Percentiles rank a stretch among this genome's conserved stretches.
Conservation (phyloP, 1,140 invertebrate species). For the Hermetia illucens region DNA sequence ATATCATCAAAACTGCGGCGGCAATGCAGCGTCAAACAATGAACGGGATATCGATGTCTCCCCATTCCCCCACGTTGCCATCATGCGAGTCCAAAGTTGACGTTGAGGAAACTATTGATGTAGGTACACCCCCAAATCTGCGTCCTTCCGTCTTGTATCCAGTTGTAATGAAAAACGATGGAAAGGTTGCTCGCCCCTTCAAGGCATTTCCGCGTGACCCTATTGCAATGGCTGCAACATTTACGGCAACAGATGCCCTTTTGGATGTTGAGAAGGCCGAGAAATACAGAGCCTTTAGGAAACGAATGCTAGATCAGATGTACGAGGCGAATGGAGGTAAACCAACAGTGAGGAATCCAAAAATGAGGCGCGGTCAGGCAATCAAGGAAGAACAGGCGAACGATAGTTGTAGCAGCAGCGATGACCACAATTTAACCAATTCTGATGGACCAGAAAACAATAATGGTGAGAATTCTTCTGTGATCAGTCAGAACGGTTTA, state of each 20-base stretch:
- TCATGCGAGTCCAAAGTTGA: too few relatives aligned
- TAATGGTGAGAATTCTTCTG: not conserved
- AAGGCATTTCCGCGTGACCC: constrained; percentile 59
- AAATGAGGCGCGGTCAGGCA: constrained; percentile 56
- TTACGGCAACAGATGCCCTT: constrained; percentile 30
- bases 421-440: constrained; percentile 21
- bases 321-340: constrained; percentile 39
- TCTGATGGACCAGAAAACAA: constrained; percentile 7
- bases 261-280: constrained; percentile 40
- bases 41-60: too few relatives aligned
- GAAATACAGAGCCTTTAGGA: constrained; percentile 49
- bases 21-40: too few relatives aligned
- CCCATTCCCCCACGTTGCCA: too few relatives aligned
- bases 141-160: too few relatives aligned
- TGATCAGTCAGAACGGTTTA: constrained; percentile 6
- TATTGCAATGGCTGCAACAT: constrained; percentile 37
- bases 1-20: too few relatives aligned
- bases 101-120: too few relatives aligned
- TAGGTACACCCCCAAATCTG: too few relatives aligned
- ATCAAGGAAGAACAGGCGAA: too few relatives aligned
- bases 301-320: constrained; percentile 48
- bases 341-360: constrained; percentile 41
- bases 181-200: constrained; percentile 51
- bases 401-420: constrained; percentile 22
- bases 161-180: too few relatives aligned